Evolutionary conservation across 2,888 invertebrate species (phyloP).

Genomic region (Ommatoiulus sabulosus): DNA sequence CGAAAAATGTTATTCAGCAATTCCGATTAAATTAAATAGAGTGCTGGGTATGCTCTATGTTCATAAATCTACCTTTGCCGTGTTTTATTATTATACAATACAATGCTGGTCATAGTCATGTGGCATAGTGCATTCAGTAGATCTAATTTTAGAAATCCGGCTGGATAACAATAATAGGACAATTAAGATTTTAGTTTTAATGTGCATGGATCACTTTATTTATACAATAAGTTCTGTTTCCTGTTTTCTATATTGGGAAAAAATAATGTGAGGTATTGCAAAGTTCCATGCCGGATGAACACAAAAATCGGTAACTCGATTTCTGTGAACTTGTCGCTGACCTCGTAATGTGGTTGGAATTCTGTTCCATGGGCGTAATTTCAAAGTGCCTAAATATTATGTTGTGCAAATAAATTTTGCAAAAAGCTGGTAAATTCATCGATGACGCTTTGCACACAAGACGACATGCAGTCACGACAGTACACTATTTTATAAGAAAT

Average conservation of each 20-base stretch:
- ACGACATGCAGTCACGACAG: too few species aligned
- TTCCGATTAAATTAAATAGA: constrained; percentile 35
- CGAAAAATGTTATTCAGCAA: neutral
- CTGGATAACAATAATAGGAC: neutral
- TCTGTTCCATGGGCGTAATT: neutral
- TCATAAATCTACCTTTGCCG: neutral
- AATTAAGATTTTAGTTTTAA: constrained; percentile 41
- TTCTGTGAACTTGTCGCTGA: neutral
- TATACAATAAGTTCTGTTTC: neutral
- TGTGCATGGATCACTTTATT: constrained; percentile 5
- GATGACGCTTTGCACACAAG: too few species aligned
- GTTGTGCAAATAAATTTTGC: neutral
- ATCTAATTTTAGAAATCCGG: constrained; percentile 43
- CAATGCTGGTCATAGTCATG: constrained; percentile 10
- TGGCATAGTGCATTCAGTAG: neutral
- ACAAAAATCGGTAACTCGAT: neutral
- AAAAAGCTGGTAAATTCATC: neutral
- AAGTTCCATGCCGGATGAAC: constrained; percentile 31
- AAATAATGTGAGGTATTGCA: neutral
- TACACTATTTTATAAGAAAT: too few species aligned
- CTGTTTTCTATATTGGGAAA: constrained; percentile 26
- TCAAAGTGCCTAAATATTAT: neutral
- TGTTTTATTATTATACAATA: constrained; percentile 17
- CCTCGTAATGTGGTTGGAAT: neutral
- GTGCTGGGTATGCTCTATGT: neutral